phyloP scores from a whole-genome alignment of 2,113 vertebrate species.

The Myotis brandtii region DNA sequence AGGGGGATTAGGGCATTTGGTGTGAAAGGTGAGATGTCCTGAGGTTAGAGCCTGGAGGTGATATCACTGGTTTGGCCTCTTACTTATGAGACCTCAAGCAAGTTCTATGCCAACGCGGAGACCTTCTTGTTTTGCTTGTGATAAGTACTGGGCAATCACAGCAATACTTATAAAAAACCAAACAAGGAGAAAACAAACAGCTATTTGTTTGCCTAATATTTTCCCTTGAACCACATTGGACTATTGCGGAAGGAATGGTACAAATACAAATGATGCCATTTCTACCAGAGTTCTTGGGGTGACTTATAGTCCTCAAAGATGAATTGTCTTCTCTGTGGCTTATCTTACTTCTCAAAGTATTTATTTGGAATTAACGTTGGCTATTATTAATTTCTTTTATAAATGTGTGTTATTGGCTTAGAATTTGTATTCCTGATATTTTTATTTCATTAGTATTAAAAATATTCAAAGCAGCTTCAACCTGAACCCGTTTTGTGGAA shows the following conservation, averaged over 20 bases:
- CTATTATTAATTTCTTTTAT: not conserved
- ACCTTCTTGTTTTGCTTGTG: constrained; percentile 25
- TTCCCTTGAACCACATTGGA: not conserved
- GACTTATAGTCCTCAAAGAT: not conserved
- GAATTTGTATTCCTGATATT: not conserved
- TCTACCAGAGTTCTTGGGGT: not conserved
- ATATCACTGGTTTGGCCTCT: not conserved
- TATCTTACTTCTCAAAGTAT: not conserved
- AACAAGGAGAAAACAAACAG: not conserved
- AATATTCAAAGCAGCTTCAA: not conserved
- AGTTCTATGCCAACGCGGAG: not conserved
- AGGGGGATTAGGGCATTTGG: not conserved
- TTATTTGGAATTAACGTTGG: not conserved
- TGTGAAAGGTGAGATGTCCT: constrained; percentile 41
- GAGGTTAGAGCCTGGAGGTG: not conserved
- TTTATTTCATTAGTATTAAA: not conserved
- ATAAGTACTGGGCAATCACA: not conserved
- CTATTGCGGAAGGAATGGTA: not conserved
- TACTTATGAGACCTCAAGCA: not conserved
- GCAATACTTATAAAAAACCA: not conserved
- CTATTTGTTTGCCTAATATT: not conserved
- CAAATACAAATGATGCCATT: not conserved
- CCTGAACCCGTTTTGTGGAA: not conserved
- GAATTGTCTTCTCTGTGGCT: not conserved
- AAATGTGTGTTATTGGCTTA: not conserved